phyloP scores from a whole-genome alignment of 2,888 invertebrate species.

The Rhopalosiphum nymphaeae region DNA sequence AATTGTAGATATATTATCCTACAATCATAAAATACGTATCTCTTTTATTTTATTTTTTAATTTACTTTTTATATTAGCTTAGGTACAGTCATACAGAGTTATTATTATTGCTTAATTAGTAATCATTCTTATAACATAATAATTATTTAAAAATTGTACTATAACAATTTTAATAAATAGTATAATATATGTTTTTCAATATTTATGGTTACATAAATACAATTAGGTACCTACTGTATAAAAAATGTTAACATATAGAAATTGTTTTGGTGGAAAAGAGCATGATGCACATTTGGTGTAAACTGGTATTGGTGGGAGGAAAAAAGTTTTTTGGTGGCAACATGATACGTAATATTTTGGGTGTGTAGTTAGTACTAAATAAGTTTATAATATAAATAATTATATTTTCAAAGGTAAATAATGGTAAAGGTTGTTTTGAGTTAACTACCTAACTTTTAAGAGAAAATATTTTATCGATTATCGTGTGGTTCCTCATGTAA shows the following conservation, averaged over 20 bases:
- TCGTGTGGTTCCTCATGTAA: not conserved
- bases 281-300: not conserved
- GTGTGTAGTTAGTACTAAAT: not conserved
- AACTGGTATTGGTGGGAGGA: not conserved
- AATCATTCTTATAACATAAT: too few relatives aligned
- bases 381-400: not conserved
- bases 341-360: not conserved
- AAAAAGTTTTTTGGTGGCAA: not conserved
- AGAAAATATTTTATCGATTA: not conserved
- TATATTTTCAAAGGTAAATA: not conserved
- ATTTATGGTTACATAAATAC: not conserved
- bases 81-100: too few relatives aligned
- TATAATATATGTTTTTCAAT: too few relatives aligned
- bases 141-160: too few relatives aligned
- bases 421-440: not conserved
- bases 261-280: not conserved
- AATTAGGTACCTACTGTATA: not conserved
- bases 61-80: too few relatives aligned
- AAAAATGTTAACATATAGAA: not conserved
- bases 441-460: not conserved
- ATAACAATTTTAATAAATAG: too few relatives aligned
- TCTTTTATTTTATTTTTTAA: too few relatives aligned
- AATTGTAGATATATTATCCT: too few relatives aligned
- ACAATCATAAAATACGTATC: too few relatives aligned
- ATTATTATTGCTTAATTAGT: too few relatives aligned